Percentiles rank a stretch among this genome's conserved stretches.
phyloP scores from a whole-genome alignment of 2,113 vertebrate genomes.

The Onychorhynchus coronatus region DNA sequence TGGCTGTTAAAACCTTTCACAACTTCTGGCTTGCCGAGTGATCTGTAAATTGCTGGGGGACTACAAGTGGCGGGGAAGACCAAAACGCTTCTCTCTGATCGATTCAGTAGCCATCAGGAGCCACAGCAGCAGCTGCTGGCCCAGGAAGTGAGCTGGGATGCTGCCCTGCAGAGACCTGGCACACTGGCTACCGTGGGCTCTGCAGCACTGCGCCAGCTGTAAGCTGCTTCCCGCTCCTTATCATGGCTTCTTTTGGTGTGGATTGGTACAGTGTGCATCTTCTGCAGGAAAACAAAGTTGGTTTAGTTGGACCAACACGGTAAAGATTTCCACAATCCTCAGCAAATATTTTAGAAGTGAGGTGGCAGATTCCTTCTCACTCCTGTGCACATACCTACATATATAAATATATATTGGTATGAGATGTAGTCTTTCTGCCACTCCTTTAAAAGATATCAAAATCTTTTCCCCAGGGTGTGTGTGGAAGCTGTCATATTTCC shows the following conservation, averaged over 20 bases:
- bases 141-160: accelerated
- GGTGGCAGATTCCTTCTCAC: not conserved
- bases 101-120: not conserved
- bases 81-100: accelerated
- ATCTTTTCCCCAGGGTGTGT: not conserved
- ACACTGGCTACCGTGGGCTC: accelerated
- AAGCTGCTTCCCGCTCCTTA: not conserved
- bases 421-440: not conserved
- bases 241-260: not conserved
- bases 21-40: not conserved
- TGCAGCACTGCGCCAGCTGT: not conserved
- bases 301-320: not conserved
- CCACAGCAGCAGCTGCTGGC: not conserved
- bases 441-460: not conserved
- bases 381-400: not conserved
- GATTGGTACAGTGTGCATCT: not conserved
- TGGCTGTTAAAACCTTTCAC: not conserved
- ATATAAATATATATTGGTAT: not conserved
- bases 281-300: not conserved
- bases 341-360: conserved; percentile 30
- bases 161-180: not conserved
- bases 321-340: not conserved
- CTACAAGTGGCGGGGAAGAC: not conserved
- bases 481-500: not conserved
- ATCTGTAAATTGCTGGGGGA: not conserved